phyloP scores from a whole-genome alignment of 2,888 invertebrate genomes.

The Syrphus vitripennis region DNA sequence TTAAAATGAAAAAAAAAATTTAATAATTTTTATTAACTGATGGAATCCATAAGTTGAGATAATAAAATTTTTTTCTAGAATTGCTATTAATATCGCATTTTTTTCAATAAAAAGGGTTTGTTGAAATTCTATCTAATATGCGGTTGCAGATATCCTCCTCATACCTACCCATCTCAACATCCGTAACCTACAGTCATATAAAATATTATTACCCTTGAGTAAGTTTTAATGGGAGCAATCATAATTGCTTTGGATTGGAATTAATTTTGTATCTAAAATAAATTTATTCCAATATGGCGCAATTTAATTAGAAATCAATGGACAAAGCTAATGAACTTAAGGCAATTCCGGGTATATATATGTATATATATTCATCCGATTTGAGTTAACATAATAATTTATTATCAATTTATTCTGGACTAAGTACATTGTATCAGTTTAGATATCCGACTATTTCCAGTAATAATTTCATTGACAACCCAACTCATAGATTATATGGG shows the following conservation, averaged over 20 bases:
- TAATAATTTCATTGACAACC: too few relatives aligned
- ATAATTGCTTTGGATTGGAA: not conserved
- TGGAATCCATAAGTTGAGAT: not conserved
- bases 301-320: not conserved
- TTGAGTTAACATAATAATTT: too few relatives aligned
- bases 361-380: not conserved
- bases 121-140: not conserved
- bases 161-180: not conserved
- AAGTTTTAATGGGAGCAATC: not conserved
- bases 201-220: not conserved
- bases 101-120: not conserved
- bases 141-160: not conserved
- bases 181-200: not conserved
- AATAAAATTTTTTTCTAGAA: not conserved
- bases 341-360: not conserved
- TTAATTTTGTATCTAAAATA: not conserved
- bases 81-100: not conserved
- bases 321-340: not conserved
- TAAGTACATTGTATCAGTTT: too few relatives aligned
- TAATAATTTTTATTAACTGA: not conserved
- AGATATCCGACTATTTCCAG: too few relatives aligned
- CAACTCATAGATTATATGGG: too few relatives aligned
- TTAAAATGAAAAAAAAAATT: not conserved
- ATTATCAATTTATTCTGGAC: too few relatives aligned
- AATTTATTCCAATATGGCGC: not conserved